Base-by-base conservation (phyloP, 1,140 invertebrate genomes). In the Drosophila murphyi region DNA sequence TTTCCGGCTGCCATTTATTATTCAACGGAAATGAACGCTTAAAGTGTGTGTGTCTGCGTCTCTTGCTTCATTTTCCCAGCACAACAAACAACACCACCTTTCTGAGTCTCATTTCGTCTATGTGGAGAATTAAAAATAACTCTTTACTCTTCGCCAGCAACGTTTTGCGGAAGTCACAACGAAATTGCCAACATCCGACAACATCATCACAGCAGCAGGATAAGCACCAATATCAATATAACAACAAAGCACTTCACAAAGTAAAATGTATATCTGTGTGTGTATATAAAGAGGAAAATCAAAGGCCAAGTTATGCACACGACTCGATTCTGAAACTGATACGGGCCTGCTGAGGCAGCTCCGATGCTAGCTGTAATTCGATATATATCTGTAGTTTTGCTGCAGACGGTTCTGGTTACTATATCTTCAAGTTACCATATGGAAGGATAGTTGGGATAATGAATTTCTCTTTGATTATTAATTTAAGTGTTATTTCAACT, bases 161-260 rank as follows among this genome's bases (percentile, higher is more conserved):
- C 59, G 43, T 54, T 51, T 61, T n/a, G 31, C 83, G 83, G 83
- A 88, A 82, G 83, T 88, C 72, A 69, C 83, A 48, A 63, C 62
- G 63, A 88, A 88, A 87, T 87, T 87, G 79, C 83, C 82, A 80
- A 88, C 83, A 87, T 87, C 83, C 83, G 79, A 68, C 60, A 59
- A 65, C 56, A 79, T 57, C 8, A 20, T 3, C 34, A 2, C 4
- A 68, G 47, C 56, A 57, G 39, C 64, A 63, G 61, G 54, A 83
- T 59, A 43, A 54, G 39, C 51, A 76, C 32, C 52, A 55, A 54
- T 35, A 60, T 48, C 72, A 82, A 20, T 20, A 20, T 20, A 20
- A 64, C 76, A 82, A 70, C 41, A 52, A 50, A 39, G 3, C 10
- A 41, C 39, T n/a, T 0, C 3, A 10, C 10, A 41, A 10, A 41